Base-by-base conservation (phyloP, 2,888 invertebrate species). In the Diarsia mendica region DNA sequence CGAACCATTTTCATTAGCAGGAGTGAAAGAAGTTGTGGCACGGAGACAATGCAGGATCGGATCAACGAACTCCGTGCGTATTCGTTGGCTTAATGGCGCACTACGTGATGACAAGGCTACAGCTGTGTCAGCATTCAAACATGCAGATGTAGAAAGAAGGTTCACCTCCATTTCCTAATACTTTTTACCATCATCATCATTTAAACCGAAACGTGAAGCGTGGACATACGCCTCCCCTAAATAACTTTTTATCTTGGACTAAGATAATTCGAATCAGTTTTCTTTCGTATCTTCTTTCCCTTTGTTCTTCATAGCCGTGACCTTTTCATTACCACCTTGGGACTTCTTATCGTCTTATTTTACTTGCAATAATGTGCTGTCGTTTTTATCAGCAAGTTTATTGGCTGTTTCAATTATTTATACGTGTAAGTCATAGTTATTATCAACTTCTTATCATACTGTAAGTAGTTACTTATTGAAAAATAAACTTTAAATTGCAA, bases 321-420 rank as follows among this genome's bases (percentile, higher is more conserved):
- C 77, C 73, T 18, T 78, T 48, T 78, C 39, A 68, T 67, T 75
- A 82, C 72, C 82, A 82, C 76, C 75, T 80, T 75, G 74, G 77
- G 70, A 82, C 80, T 74, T 80, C 81, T 88, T 85, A 87, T 86
- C 86, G 71, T 77, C 74, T 81, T 72, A 77, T 84, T 85, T 73
- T 61, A 67, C 61, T 77, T 23, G 44, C 58, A 79, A 68, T 79
- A 81, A 75, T 61, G 71, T 65, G 49, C 61, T 65, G 63, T 75
- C 67, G 48, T 67, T 53, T 77, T 61, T 79, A 84, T 74, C 67
- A 33, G 11, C 13, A 63, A 11, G 46, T 44, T 64, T 72, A 13
- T 46, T 53, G 67, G 55, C 46, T 51, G 63, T 64, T 49, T 49
- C 53, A 9, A 55, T 60, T 49, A 67, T 39, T 60, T 49, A 64